Conservation (phyloP, 2,888 invertebrate genomes). For the Chrysotoxum bicinctum region DNA sequence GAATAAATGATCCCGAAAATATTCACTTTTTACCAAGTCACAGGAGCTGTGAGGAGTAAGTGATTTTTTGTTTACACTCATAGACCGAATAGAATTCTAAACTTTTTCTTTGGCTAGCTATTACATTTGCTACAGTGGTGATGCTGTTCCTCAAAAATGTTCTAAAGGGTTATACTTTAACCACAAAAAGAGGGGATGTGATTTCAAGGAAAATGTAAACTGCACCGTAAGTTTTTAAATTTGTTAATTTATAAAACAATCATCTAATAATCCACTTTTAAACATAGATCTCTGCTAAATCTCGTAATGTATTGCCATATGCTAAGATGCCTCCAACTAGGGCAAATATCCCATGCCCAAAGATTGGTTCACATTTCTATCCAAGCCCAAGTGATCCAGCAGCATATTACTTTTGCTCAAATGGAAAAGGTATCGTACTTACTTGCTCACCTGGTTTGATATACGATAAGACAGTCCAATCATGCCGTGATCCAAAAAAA, state of each 20-base stretch:
- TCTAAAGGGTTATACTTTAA: constrained; percentile 77
- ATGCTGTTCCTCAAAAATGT: constrained; percentile 75
- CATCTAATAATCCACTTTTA: neutral
- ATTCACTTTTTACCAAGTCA: constrained; percentile 77
- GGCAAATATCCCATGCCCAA: constrained; percentile 78
- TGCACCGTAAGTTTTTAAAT: constrained; percentile 75
- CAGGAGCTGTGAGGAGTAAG: constrained; percentile 76
- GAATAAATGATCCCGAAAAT: constrained; percentile 75
- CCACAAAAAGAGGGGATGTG: constrained; percentile 75
- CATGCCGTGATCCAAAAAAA: constrained; percentile 77
- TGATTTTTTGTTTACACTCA: neutral
- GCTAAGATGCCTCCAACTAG: constrained; percentile 76
- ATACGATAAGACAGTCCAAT: constrained; percentile 75
- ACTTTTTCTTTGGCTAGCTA: constrained; percentile 55
- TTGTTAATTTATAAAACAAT: neutral
- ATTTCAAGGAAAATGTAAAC: constrained; percentile 75
- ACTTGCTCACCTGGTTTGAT: constrained; percentile 79
- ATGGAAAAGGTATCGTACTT: constrained; percentile 78
- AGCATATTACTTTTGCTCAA: constrained; percentile 78
- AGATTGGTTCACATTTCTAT: constrained; percentile 76
- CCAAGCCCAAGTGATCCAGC: constrained; percentile 75
- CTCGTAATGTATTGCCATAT: constrained; percentile 77
- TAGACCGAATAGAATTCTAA: neutral
- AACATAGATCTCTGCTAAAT: constrained; percentile 74
- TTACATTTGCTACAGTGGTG: constrained; percentile 78